These are phyloP conservation scores for Glaucopsyche alexis DNA, from an alignment of 2,888 invertebrate genomes.

Conservation along the genomic window DNA sequence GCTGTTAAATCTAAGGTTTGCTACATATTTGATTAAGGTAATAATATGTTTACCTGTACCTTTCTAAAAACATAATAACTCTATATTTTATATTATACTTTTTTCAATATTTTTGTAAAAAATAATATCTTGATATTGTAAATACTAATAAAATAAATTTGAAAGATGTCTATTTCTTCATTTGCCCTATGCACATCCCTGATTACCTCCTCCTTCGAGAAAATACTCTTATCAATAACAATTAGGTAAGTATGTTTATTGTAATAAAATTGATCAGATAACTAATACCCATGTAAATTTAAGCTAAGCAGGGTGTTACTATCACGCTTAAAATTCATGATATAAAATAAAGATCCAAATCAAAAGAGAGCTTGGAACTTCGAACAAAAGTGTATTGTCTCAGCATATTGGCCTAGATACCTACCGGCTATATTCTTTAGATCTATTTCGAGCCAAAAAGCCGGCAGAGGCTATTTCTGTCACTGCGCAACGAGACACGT, in stretches of 20 bases:
- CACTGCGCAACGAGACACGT: constrained; percentile 6
- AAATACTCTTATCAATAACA: background rate
- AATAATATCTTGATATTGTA: background rate
- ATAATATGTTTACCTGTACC: background rate
- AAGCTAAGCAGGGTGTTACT: too few relatives aligned
- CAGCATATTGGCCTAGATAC: constrained; percentile 1
- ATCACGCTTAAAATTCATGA: too few relatives aligned
- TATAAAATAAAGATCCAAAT: background rate
- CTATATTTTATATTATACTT: background rate
- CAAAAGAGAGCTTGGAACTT: background rate
- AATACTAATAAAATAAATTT: background rate
- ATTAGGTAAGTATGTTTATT: too few relatives aligned
- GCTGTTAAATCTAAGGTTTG: too few relatives aligned
- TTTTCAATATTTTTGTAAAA: constrained; percentile 6
- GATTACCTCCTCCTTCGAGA: background rate
- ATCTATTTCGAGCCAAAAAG: constrained; percentile 8
- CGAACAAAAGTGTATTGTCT: background rate
- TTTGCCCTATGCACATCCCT: background rate
- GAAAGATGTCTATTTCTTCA: background rate
- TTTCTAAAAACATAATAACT: background rate
- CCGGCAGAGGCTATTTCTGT: constrained; percentile 11
- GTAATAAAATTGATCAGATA: too few relatives aligned
- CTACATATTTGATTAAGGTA: background rate
- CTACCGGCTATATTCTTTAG: background rate
- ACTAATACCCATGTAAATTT: too few relatives aligned